A percentile compares a stretch with the other conserved stretches of the same genome.
Conservation (phyloP, 2,888 invertebrate species). For the Erebia aethiops region DNA sequence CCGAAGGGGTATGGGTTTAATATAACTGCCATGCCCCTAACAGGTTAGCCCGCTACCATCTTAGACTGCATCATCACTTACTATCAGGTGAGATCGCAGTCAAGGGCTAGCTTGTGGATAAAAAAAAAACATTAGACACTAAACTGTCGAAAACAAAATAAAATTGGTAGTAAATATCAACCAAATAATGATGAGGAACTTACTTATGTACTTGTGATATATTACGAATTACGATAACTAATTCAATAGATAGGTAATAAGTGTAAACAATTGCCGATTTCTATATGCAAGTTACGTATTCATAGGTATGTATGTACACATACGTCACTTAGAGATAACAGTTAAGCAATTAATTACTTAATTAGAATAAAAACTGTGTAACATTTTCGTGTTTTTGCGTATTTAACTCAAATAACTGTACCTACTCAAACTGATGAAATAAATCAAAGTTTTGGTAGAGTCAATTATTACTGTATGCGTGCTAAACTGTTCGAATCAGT, state of each 20-base stretch:
- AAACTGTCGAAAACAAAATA: not conserved
- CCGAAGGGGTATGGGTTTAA: too few species aligned
- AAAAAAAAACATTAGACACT: too few species aligned
- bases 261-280: not conserved
- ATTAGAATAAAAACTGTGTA: not conserved
- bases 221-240: not conserved
- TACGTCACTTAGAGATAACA: not conserved
- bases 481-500: too few species aligned
- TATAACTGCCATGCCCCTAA: too few species aligned
- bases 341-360: not conserved
- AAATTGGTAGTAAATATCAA: not conserved
- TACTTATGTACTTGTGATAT: not conserved
- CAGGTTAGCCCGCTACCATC: too few species aligned
- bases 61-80: too few species aligned
- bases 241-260: not conserved
- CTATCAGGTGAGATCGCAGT: too few species aligned
- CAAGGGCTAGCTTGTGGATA: too few species aligned
- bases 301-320: not conserved
- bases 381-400: not conserved
- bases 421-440: too few species aligned
- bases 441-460: too few species aligned
- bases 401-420: not conserved
- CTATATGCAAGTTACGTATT: not conserved
- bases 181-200: not conserved
- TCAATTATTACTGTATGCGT: too few species aligned